phyloP scores from a whole-genome alignment of 2,113 vertebrate genomes.

The Onychostoma macrolepis region DNA sequence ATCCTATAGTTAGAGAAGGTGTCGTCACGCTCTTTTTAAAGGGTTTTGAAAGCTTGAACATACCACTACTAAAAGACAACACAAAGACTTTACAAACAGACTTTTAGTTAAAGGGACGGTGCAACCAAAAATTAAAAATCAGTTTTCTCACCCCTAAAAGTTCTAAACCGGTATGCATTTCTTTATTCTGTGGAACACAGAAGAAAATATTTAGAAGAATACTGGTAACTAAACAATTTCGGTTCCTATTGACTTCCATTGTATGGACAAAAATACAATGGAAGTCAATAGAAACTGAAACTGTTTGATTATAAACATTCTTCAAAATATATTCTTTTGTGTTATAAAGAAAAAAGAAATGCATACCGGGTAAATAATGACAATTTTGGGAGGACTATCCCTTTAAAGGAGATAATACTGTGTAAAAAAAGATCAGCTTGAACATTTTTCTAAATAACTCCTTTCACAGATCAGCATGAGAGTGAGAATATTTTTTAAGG shows the following conservation, averaged over 20 bases:
- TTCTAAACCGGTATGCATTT: not conserved
- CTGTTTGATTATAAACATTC: not conserved
- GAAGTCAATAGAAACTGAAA: not conserved
- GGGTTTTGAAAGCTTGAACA: not conserved
- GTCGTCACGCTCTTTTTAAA: not conserved
- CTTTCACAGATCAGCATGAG: not conserved
- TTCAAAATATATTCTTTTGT: not conserved
- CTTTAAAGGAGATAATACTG: not conserved
- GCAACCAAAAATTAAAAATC: not conserved
- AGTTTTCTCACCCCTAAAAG: not conserved
- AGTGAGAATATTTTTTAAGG: not conserved
- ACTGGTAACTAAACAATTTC: not conserved
- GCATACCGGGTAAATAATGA: not conserved
- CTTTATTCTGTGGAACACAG: not conserved
- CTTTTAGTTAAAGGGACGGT: not conserved
- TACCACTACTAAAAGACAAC: not conserved
- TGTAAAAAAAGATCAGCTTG: not conserved
- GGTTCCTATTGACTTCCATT: not conserved
- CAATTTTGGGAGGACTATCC: not conserved
- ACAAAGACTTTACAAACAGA: not conserved
- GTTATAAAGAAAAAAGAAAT: not conserved
- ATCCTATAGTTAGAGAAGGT: conserved; percentile 3
- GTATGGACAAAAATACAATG: not conserved
- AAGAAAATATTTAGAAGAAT: not conserved
- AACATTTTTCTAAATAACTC: not conserved